phyloP scores from a whole-genome alignment of 2,888 invertebrate genomes.

The Marasmarcha lunaedactyla region DNA sequence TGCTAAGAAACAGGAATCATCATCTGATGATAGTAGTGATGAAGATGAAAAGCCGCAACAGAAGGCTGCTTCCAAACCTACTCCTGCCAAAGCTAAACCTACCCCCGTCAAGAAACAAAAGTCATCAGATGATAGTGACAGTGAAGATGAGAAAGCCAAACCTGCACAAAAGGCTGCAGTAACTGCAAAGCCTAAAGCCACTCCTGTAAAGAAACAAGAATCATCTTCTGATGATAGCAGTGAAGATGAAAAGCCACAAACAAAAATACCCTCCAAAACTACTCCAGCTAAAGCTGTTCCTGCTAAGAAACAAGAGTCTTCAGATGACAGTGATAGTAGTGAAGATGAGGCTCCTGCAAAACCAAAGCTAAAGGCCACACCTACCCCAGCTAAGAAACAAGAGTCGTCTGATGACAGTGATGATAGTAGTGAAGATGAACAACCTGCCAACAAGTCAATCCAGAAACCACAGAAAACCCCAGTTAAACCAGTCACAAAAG shows the following conservation, averaged over 20 bases:
- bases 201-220: slow-evolving; percentile 20
- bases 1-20: slow-evolving; percentile 34
- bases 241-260: slow-evolving; percentile 22
- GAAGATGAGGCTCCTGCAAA: slow-evolving; percentile 32
- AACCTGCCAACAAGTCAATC: slow-evolving; percentile 11
- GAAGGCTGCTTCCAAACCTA: slow-evolving; percentile 19
- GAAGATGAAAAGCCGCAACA: slow-evolving; percentile 20
- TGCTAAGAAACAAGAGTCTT: slow-evolving; percentile 27
- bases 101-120: slow-evolving; percentile 18
- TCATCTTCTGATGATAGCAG: slow-evolving; percentile 29
- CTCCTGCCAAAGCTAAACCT: slow-evolving; percentile 18
- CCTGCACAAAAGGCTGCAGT: slow-evolving; percentile 21
- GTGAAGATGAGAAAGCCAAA: slow-evolving; percentile 19
- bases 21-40: slow-evolving; percentile 38
- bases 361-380: slow-evolving; percentile 14
- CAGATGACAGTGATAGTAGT: slow-evolving; percentile 43
- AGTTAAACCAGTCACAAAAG: slow-evolving; percentile 16
- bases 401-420: slow-evolving; percentile 24
- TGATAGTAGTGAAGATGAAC: slow-evolving; percentile 13
- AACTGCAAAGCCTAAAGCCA: slow-evolving; percentile 7
- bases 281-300: slow-evolving; percentile 12
- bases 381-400: slow-evolving; percentile 21
- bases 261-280: slow-evolving; percentile 17
- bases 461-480: slow-evolving; percentile 14
- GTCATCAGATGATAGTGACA: slow-evolving; percentile 25